Evolutionary conservation across 2,113 vertebrate species (phyloP).

Genomic region (Rousettus leschenaultii): DNA sequence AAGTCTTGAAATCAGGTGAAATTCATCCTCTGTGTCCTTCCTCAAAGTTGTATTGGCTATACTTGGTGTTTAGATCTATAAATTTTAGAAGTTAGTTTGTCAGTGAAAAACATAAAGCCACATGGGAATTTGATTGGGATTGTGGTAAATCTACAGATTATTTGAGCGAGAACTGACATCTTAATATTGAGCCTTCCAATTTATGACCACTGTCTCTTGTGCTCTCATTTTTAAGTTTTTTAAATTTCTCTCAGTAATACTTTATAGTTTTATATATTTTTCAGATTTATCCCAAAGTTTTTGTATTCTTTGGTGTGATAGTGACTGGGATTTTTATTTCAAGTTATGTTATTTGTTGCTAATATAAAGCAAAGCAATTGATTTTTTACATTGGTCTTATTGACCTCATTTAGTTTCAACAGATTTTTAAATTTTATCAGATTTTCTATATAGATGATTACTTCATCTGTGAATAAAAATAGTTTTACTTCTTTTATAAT

Average conservation of each 20-base stretch:
- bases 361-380: not conserved
- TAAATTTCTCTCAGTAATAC: not conserved
- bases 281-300: not conserved
- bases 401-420: not conserved
- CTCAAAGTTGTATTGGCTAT: not conserved
- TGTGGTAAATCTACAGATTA: not conserved
- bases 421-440: not conserved
- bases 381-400: not conserved
- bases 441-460: not conserved
- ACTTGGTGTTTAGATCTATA: not conserved
- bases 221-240: not conserved
- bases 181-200: not conserved
- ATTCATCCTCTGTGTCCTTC: not conserved
- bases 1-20: not conserved
- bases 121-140: not conserved
- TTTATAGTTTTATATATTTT: not conserved
- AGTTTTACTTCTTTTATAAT: not conserved
- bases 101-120: not conserved
- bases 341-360: not conserved
- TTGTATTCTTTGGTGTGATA: not conserved
- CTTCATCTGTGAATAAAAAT: not conserved
- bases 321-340: not conserved
- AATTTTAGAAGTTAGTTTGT: not conserved
- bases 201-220: no score
- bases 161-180: not conserved